Conservation (phyloP, 2,797 vertebrate species). For the Liasis olivaceus region DNA sequence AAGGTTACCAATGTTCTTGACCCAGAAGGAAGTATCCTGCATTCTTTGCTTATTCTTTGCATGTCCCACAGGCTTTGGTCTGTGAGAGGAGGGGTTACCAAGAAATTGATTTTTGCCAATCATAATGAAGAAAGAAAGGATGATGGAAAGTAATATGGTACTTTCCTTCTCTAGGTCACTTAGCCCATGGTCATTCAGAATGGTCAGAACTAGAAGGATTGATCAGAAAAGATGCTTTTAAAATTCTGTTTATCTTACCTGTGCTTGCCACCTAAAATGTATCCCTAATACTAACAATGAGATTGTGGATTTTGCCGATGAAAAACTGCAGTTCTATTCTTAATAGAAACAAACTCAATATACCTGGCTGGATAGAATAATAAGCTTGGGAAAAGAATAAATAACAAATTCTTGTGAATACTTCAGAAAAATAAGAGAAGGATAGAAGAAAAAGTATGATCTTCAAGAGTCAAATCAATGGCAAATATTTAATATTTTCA, state of each 20-base stretch:
- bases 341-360: too few species aligned
- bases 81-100: not conserved
- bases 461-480: too few species aligned
- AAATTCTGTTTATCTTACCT: conserved; percentile 42
- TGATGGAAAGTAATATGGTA: not conserved
- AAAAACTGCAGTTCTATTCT: too few species aligned
- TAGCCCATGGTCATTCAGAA: not conserved
- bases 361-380: too few species aligned
- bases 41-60: not conserved
- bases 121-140: not conserved
- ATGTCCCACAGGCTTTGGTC: not conserved
- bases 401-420: too few species aligned
- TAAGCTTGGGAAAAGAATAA: too few species aligned
- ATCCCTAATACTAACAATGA: too few species aligned
- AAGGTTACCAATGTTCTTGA: not conserved
- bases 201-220: conserved; percentile 37
- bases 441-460: too few species aligned
- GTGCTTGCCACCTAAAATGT: not conserved
- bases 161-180: not conserved
- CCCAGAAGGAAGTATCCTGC: too few species aligned
- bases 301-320: too few species aligned
- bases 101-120: not conserved
- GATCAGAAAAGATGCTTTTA: conserved; percentile 41
- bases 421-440: too few species aligned
- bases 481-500: too few species aligned